Evolutionary conservation across 2,888 invertebrate genomes (phyloP).

Genomic region (Tuberolachnus salignus): DNA sequence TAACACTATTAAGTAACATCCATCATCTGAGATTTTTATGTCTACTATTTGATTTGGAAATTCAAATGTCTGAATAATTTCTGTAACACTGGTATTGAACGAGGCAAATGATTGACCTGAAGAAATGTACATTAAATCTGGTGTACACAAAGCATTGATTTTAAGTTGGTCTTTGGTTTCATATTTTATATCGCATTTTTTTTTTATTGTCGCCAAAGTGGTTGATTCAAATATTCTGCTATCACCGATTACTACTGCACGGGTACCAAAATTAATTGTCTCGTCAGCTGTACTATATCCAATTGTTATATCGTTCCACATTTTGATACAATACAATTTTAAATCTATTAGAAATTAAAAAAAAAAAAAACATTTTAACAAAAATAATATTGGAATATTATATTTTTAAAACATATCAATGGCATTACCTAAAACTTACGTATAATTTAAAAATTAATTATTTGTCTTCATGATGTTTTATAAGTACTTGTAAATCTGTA

Average conservation of each 20-base stretch:
- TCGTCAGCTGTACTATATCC: slow-evolving; percentile 66
- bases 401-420: no score
- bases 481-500: no score
- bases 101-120: slow-evolving; percentile 23
- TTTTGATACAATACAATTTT: slow-evolving; percentile 24
- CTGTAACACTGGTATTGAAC: slow-evolving; percentile 36
- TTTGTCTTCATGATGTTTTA: no score
- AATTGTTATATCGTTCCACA: slow-evolving; percentile 63
- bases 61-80: slow-evolving; percentile 47
- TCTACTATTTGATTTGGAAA: slow-evolving; percentile 48
- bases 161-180: slow-evolving; percentile 31
- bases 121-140: slow-evolving; percentile 35
- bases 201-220: slow-evolving; percentile 64
- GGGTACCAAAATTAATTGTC: slow-evolving; percentile 66
- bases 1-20: slow-evolving; percentile 38
- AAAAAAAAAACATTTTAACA: not conserved
- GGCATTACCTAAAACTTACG: no score
- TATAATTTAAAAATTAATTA: no score
- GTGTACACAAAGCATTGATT: slow-evolving; percentile 35
- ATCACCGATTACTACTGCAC: slow-evolving; percentile 63
- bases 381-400: no score
- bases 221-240: slow-evolving; percentile 65
- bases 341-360: not conserved
- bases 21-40: slow-evolving; percentile 46
- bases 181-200: slow-evolving; percentile 28